Conservation (phyloP, 2,113 vertebrate genomes). For the Protomyctophum bolini region DNA sequence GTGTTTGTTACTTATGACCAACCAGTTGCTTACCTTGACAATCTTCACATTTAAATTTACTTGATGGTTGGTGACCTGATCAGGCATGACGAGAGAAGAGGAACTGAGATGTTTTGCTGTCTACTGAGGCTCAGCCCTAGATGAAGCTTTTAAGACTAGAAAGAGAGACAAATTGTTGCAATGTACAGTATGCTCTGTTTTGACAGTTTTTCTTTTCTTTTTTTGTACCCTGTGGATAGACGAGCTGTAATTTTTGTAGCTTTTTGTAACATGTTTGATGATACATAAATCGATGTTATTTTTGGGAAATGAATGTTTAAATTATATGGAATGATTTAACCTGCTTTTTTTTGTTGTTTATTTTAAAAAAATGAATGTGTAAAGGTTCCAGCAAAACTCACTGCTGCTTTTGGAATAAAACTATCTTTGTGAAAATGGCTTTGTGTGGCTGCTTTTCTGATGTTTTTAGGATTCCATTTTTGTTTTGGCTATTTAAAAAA, state of each 20-base stretch:
- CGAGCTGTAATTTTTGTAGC: conserved; percentile 62
- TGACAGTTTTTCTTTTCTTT: conserved; percentile 32
- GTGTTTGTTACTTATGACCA: not conserved
- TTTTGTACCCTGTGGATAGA: conserved; percentile 63
- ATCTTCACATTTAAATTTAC: conserved; percentile 92
- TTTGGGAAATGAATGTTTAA: conserved; percentile 76
- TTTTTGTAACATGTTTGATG: conserved; percentile 69
- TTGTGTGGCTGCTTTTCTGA: no score
- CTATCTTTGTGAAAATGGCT: conserved; percentile 21
- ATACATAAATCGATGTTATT: conserved; percentile 75
- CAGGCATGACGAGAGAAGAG: not conserved
- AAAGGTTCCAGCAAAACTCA: conserved; percentile 47
- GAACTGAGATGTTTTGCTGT: not conserved
- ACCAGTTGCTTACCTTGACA: conserved; percentile 81
- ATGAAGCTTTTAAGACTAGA: not conserved
- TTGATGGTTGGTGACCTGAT: conserved; percentile 71
- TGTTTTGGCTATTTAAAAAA: not conserved
- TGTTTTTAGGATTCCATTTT: no score
- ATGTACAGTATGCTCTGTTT: conserved; percentile 51
- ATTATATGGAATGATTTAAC: conserved; percentile 68
- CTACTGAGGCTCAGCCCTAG: not conserved
- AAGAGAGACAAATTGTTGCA: not conserved
- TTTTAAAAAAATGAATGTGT: conserved; percentile 55
- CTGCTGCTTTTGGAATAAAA: conserved; percentile 73
- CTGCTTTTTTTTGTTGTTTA: conserved; percentile 38